Evolutionary conservation across 92 coral and sea anemone genomes (phyloP).

Genomic region (Epizoanthus ramosus): DNA sequence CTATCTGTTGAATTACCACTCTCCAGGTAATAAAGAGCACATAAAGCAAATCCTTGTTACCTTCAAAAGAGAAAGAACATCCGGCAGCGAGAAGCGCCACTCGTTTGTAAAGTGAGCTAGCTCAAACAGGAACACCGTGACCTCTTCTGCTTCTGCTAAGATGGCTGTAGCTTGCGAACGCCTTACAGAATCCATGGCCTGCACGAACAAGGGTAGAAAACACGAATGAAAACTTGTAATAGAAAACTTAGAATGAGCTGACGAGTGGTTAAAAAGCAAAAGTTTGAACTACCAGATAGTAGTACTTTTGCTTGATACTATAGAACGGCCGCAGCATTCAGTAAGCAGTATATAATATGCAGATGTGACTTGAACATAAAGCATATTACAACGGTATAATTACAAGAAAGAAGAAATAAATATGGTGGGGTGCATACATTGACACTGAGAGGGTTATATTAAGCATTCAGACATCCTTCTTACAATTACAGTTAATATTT

Average conservation of each 20-base stretch:
- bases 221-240: neutral
- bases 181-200: constrained; percentile 87
- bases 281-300: too few species aligned
- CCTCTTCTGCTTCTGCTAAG: constrained; percentile 88
- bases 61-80: constrained; percentile 73
- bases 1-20: neutral
- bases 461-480: too few species aligned
- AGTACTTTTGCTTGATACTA: too few species aligned
- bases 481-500: too few species aligned
- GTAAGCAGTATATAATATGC: neutral
- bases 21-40: neutral
- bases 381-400: too few species aligned
- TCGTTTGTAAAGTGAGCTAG: constrained; percentile 82
- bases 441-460: too few species aligned
- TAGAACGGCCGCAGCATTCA: neutral
- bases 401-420: too few species aligned
- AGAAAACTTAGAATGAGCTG: too few species aligned
- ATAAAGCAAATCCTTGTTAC: constrained; percentile 30
- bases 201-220: constrained; percentile 2
- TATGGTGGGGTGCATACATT: too few species aligned
- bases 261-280: too few species aligned
- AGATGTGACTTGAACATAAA: neutral
- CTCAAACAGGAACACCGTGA: constrained; percentile 87
- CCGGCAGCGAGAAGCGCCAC: constrained; percentile 92
- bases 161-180: constrained; percentile 71